Conservation (phyloP, 2,113 vertebrate species). For the Tupaia chinensis region DNA sequence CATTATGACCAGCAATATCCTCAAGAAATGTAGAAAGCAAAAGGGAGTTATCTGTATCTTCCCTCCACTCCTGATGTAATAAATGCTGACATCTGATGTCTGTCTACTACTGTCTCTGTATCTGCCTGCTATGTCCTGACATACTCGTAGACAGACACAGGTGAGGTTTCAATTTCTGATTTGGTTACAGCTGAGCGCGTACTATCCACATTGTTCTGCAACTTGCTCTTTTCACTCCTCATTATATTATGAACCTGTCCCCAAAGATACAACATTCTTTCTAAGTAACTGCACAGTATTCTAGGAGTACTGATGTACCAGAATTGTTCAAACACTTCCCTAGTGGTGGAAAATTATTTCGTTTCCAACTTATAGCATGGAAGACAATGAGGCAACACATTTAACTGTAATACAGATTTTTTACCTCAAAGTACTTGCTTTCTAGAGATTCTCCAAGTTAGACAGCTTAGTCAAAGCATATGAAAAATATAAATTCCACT, state of each 20-base stretch:
- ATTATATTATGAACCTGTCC: background rate
- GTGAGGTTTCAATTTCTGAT: background rate
- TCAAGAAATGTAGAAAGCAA: background rate
- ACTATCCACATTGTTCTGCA: background rate
- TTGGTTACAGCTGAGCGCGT: background rate
- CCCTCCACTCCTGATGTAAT: background rate
- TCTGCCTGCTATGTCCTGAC: too few relatives aligned
- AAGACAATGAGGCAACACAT: background rate
- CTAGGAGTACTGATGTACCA: too few relatives aligned
- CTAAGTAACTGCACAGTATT: background rate
- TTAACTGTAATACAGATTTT: background rate
- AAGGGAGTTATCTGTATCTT: background rate
- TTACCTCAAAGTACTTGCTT: background rate
- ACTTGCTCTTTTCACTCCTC: background rate
- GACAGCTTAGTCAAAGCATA: background rate
- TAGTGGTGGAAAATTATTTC: background rate
- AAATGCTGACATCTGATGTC: accelerated
- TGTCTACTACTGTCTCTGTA: background rate
- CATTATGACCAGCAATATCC: background rate
- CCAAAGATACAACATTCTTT: background rate
- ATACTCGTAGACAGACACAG: background rate
- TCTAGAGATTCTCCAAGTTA: background rate
- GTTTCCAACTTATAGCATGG: background rate
- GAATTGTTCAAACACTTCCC: background rate
- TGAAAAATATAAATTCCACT: background rate